These are phyloP conservation scores for Chelonus insularis DNA, from an alignment of 1,140 invertebrate species.

Conservation along the genomic window DNA sequence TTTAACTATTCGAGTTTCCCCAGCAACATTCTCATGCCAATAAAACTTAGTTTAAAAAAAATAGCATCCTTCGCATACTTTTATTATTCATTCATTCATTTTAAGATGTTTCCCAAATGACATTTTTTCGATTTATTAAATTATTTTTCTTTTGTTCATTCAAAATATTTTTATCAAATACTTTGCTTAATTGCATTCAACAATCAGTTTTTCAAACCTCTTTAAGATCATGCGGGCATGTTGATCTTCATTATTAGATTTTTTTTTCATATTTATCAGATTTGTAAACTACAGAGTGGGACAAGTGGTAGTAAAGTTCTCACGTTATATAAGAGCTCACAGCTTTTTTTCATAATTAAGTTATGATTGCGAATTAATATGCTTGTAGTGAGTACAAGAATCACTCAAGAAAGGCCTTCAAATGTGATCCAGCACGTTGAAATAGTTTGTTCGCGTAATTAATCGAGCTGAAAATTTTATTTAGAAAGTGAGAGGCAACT, in stretches of 20 bases:
- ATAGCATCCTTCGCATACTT: neutral
- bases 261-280: neutral
- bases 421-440: conserved; percentile 8
- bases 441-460: neutral
- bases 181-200: no score
- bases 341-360: neutral
- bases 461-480: neutral
- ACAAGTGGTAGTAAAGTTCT: neutral
- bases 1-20: neutral
- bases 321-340: neutral
- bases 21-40: neutral
- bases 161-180: no score
- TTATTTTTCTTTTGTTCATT: no score
- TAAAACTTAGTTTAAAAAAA: neutral
- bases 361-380: no score
- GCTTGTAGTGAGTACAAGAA: neutral
- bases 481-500: neutral
- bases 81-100: no score
- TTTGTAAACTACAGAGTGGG: neutral
- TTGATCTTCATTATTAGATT: neutral
- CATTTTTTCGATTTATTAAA: no score
- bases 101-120: no score
- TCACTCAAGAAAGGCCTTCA: conserved; percentile 3
- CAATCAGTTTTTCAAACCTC: no score
- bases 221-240: no score